Percentiles rank a stretch among this genome's conserved stretches.
phyloP scores from a whole-genome alignment of 35 echinoderm and acorn worm genomes.

The Heliocidaris erythrogramma region DNA sequence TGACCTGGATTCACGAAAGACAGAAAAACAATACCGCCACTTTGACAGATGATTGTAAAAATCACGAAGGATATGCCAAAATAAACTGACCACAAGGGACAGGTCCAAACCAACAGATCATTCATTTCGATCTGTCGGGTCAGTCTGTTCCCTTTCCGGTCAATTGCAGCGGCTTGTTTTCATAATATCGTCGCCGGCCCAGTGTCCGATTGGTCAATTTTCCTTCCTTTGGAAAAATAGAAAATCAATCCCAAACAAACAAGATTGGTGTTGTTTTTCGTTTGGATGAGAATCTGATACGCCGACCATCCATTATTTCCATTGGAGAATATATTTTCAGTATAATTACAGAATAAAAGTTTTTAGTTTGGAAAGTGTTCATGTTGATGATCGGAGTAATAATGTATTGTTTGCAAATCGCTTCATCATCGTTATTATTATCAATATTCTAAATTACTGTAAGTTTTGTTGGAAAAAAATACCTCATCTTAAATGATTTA shows the following conservation, averaged over 20 bases:
- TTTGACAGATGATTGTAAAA: neutral
- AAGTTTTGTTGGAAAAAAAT: too few relatives aligned
- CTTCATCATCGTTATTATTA: too few relatives aligned
- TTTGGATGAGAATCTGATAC: too few relatives aligned
- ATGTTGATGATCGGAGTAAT: too few relatives aligned
- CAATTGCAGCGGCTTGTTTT: neutral
- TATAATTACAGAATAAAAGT: too few relatives aligned
- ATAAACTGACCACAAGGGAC: constrained; percentile 16
- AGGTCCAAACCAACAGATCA: neutral
- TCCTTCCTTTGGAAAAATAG: neutral
- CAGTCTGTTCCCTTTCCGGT: neutral
- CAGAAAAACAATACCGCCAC: neutral
- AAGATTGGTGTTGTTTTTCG: neutral
- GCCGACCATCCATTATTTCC: too few relatives aligned
- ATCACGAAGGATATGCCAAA: neutral
- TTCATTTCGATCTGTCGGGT: neutral
- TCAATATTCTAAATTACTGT: too few relatives aligned
- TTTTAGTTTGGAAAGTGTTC: too few relatives aligned
- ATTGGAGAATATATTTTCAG: too few relatives aligned
- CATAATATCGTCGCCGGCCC: neutral
- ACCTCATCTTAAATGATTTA: too few relatives aligned
- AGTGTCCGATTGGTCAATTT: neutral
- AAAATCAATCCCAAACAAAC: neutral
- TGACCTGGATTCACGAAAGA: neutral
- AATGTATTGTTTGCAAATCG: too few relatives aligned